A percentile compares a stretch with the other conserved stretches of the same genome.
Conservation (phyloP, 2,113 vertebrate species). For the Tragelaphus buxtoni region DNA sequence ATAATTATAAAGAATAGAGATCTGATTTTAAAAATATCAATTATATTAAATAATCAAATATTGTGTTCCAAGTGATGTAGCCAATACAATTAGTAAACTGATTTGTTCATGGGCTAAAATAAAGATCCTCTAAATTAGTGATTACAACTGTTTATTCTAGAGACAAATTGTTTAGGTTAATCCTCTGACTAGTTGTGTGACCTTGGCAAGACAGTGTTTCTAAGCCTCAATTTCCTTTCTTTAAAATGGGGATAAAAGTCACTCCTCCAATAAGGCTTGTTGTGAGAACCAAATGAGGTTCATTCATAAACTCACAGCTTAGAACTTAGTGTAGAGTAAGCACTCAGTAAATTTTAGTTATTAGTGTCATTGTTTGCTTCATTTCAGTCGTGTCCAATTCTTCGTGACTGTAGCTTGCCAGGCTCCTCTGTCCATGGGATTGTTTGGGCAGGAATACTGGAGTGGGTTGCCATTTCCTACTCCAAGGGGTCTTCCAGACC, state of each 20-base stretch:
- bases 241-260: background rate
- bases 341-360: background rate
- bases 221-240: background rate
- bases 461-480: background rate
- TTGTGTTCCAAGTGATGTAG: background rate
- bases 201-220: background rate
- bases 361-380: background rate
- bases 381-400: background rate
- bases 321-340: background rate
- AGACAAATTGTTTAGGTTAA: background rate
- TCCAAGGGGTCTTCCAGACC: background rate
- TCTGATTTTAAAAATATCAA: background rate
- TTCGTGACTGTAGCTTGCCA: background rate
- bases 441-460: background rate
- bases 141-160: background rate
- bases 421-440: background rate
- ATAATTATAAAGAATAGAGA: background rate
- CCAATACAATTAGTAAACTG: background rate
- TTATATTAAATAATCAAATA: background rate
- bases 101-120: background rate
- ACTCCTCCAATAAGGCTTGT: background rate
- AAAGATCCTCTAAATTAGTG: background rate
- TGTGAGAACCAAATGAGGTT: background rate
- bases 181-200: background rate
- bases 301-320: background rate